phyloP scores from a whole-genome alignment of 2,888 invertebrate genomes.

The Drosophila maculinotata region DNA sequence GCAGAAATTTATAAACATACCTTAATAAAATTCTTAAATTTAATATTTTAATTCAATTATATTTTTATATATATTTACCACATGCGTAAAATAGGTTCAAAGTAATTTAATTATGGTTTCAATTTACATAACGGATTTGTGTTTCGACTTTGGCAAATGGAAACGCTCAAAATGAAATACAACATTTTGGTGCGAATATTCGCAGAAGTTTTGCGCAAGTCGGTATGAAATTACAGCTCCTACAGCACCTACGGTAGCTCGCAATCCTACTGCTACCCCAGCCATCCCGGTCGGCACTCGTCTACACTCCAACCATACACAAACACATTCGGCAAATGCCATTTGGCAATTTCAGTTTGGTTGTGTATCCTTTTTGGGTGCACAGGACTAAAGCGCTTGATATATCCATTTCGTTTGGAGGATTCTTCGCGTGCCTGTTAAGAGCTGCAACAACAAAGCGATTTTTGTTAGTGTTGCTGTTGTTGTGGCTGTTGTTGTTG shows the following conservation, averaged over 20 bases:
- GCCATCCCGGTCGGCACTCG: slow-evolving; percentile 5
- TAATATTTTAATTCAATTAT: not conserved
- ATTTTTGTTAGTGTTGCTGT: slow-evolving; percentile 31
- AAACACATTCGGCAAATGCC: slow-evolving; percentile 41
- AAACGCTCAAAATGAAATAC: slow-evolving; percentile 27
- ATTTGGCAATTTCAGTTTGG: slow-evolving; percentile 68
- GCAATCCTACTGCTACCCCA: too few relatives aligned
- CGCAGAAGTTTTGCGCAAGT: slow-evolving; percentile 30
- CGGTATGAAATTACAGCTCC: slow-evolving; percentile 42
- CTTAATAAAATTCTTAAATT: too few relatives aligned
- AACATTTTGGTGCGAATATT: slow-evolving; percentile 27
- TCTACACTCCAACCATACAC: slow-evolving; percentile 14
- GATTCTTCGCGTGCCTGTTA: slow-evolving; percentile 77
- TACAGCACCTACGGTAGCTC: too few relatives aligned
- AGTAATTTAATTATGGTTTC: not conserved
- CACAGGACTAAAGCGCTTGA: slow-evolving; percentile 53
- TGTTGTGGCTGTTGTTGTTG: slow-evolving; percentile 27
- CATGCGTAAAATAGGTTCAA: not conserved
- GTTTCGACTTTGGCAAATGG: slow-evolving; percentile 2
- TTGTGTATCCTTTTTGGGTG: slow-evolving; percentile 54
- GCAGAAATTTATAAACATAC: too few relatives aligned
- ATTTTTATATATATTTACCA: not conserved
- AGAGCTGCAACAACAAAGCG: slow-evolving; percentile 67
- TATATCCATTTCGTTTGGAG: slow-evolving; percentile 77
- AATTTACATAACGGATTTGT: slow-evolving; percentile 20